Base-by-base conservation (phyloP, 2,113 vertebrate genomes). In the Crocuta crocuta region DNA sequence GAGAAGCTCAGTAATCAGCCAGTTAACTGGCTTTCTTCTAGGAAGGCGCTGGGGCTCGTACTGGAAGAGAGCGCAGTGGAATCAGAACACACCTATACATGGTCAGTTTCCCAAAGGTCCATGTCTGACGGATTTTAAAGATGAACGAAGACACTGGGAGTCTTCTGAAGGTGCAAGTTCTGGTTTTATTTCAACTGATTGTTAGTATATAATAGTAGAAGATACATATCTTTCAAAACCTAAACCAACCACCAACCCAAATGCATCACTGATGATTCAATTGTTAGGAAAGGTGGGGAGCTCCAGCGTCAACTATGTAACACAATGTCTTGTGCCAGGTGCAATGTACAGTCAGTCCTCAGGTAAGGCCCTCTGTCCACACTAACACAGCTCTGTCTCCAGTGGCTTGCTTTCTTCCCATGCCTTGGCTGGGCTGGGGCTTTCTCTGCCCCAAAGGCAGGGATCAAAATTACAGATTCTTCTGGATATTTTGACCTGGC, bases 181-280 rank as follows among this genome's bases (percentile, higher is more conserved):
- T 82, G 19, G 15, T 80, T 97, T 96, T 93, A 97, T 98, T 97
- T 93, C 53, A 93, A 93, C 21, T 81, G 45, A 33, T 35, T 95
- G 19, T 19, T 45, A 84, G 68, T 26, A 33, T 82, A 71, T 83
- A 53, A n/a, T 17, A 92, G 55, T 68, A 43, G 31, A 50, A 93
- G 55, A 31, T 78, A 35, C 15, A 65, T 95, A 55, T 70, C 21
- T 95, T 61, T 71, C 86, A 88, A 84, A 94, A 82, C 13, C 26
- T 76, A 78, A 78, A 78, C 43, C 43, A 76, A 16, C 23, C 76
- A 94, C 31, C 17, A 87, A 50, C 80, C 84, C 24, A 89, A 45
- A 45, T 10, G 61, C 33, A 74, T 74, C 74, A 89, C 33, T 6
- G 0, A 45, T 68, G 82, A 73, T 65, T 78, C 16, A 26, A 2